Base-by-base conservation (phyloP, 2,113 vertebrate genomes). In the Craseonycteris thonglongyai region DNA sequence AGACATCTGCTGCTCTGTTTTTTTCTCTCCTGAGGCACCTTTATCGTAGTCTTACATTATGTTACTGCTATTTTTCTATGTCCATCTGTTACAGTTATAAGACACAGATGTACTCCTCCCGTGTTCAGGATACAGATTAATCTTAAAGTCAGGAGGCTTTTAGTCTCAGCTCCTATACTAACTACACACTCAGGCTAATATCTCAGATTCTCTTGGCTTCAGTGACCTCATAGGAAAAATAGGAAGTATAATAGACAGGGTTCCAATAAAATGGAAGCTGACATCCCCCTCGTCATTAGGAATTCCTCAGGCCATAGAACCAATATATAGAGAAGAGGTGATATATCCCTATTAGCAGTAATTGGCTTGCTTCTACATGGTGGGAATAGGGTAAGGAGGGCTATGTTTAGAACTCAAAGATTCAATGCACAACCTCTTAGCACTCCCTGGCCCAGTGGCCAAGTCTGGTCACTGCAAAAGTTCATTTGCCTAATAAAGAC, bases 1-100 rank as follows among this genome's bases (percentile, higher is more conserved):
- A 71, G 85, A 88, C 93, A 93, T 90, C 84, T 95, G 92, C 66
- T 61, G n/a, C 80, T 61, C 15, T 42, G 56, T 59, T 69, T 86
- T 33, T 63, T 33, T 24, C 81, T 90, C 93, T 69, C n/a, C 72
- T 13, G 38, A 90, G 88, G 87, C 90, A 80, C 81, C 66, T 90
- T 89, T 83, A 66, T 88, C 68, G 49, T 65, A 45, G 45, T 45
- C 51, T 87, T 49, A 22, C 59, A 13, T 83, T n/a, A 35, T 75
- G 61, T 81, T 79, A 38, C 38, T 58, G 66, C 47, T 42, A 6
- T 51, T 75, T 65, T 65, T 26, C 75, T 30, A 6, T 28, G 49
- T 72, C 78, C 49, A 66, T 92, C 84, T 95, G 68, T 74, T 61
- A 68, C 3, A 15, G 63, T n/a, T 72, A 82, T 38, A 91, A 85